These are phyloP conservation scores for Acrocephalus scirpaceus DNA, from an alignment of 2,797 vertebrate species.

Conservation along the genomic window DNA sequence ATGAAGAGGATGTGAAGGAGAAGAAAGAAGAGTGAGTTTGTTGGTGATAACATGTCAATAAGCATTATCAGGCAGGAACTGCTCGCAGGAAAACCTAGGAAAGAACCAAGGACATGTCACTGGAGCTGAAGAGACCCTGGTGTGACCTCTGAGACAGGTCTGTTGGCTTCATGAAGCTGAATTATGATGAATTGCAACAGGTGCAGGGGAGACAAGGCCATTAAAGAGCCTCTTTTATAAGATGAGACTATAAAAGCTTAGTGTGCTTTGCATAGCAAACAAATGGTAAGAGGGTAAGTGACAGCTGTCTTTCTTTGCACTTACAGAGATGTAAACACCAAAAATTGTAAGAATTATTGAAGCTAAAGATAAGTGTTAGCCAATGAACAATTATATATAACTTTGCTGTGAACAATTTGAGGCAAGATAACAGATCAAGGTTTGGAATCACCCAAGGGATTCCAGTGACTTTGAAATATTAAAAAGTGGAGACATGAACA, in stretches of 20 bases:
- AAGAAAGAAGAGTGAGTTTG: background rate
- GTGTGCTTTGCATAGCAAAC: background rate
- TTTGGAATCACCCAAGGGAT: background rate
- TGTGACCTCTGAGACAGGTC: background rate
- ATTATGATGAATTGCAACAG: conserved; percentile 20
- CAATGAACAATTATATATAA: background rate
- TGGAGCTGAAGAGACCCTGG: background rate
- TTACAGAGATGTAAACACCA: background rate
- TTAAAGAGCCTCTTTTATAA: conserved; percentile 18
- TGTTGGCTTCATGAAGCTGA: background rate
- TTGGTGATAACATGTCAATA: background rate
- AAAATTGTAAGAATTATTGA: background rate
- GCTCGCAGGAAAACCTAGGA: background rate
- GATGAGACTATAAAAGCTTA: conserved; percentile 7
- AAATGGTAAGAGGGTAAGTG: background rate
- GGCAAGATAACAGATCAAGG: background rate
- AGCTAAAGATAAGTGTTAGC: background rate
- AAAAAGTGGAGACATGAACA: background rate
- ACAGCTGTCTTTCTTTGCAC: background rate
- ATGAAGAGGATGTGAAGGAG: background rate
- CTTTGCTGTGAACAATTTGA: background rate
- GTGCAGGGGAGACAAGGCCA: background rate
- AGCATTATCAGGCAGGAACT: background rate
- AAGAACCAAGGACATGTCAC: background rate
- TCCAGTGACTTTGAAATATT: background rate